Conservation (phyloP, 2,113 vertebrate genomes). For the Nothocercus julius region DNA sequence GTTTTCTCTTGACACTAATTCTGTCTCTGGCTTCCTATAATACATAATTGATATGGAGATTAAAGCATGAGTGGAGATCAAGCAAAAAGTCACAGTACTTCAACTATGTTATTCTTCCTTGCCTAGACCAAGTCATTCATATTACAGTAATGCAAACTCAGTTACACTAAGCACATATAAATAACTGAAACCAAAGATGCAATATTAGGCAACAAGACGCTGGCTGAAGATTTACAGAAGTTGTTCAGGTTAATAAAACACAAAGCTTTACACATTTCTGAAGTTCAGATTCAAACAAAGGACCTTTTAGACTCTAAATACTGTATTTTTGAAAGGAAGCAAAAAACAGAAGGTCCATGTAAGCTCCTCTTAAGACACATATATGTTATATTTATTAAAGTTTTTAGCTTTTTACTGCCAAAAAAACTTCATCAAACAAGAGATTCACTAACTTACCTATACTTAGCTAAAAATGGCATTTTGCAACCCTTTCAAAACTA, state of each 20-base stretch:
- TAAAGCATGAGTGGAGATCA: conserved; percentile 59
- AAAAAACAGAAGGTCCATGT: background rate
- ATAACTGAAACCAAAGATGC: background rate
- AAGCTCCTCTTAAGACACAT: background rate
- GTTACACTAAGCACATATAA: conserved; percentile 23
- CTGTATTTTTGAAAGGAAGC: background rate
- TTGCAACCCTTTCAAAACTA: background rate
- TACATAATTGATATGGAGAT: conserved; percentile 57
- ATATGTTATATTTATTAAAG: background rate
- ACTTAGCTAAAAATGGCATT: background rate
- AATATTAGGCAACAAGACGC: background rate
- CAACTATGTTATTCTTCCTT: conserved; percentile 37
- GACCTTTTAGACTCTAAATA: background rate
- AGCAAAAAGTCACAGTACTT: conserved; percentile 37
- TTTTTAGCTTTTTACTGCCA: background rate
- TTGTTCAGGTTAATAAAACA: background rate
- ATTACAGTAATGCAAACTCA: conserved; percentile 25
- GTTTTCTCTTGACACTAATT: conserved; percentile 58
- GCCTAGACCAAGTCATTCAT: conserved; percentile 3
- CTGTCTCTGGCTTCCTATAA: conserved; percentile 52
- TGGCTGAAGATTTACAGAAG: background rate
- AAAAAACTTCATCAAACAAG: background rate
- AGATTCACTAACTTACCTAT: background rate
- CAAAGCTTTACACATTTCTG: background rate
- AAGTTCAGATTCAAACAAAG: background rate